Conservation (phyloP, 2,797 vertebrate genomes). For the Lagocephalus sceleratus region DNA sequence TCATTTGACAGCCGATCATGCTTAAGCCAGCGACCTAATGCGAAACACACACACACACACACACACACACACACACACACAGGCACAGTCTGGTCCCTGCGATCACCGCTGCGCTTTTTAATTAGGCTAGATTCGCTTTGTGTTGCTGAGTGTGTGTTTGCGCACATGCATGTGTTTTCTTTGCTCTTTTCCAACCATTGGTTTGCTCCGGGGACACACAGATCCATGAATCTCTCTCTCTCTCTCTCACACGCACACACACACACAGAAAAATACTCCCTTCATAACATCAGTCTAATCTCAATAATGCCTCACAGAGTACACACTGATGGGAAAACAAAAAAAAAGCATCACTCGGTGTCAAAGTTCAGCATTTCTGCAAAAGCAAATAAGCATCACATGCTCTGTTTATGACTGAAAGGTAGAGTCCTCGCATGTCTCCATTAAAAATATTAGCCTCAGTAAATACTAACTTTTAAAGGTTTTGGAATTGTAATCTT, state of each 20-base stretch:
- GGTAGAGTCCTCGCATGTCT: background rate
- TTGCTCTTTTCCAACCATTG: conserved; percentile 33
- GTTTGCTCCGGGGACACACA: conserved; percentile 53
- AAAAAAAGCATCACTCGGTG: conserved; percentile 23
- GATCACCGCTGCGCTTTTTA: conserved; percentile 71
- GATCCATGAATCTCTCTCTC: conserved; percentile 18
- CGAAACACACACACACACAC: conserved; percentile 26
- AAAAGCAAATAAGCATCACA: conserved; percentile 5
- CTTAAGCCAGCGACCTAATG: conserved; percentile 70
- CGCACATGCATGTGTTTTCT: conserved; percentile 37
- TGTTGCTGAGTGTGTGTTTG: conserved; percentile 26
- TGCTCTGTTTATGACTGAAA: conserved; percentile 10
- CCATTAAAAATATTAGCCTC: no score
- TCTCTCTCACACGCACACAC: conserved; percentile 8
- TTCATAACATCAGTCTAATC: conserved; percentile 33
- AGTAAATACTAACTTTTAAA: no score
- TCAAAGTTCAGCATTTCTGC: conserved; percentile 30
- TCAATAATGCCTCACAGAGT: conserved; percentile 33
- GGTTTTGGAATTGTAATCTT: no score
- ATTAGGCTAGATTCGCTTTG: conserved; percentile 69
- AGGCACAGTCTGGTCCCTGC: conserved; percentile 44
- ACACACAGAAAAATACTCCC: conserved; percentile 21
- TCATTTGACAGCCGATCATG: conserved; percentile 82
- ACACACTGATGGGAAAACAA: conserved; percentile 19
- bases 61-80: conserved; percentile 23